Base-by-base conservation (phyloP, 2,888 invertebrate species). In the Hypomecis atomaria region DNA sequence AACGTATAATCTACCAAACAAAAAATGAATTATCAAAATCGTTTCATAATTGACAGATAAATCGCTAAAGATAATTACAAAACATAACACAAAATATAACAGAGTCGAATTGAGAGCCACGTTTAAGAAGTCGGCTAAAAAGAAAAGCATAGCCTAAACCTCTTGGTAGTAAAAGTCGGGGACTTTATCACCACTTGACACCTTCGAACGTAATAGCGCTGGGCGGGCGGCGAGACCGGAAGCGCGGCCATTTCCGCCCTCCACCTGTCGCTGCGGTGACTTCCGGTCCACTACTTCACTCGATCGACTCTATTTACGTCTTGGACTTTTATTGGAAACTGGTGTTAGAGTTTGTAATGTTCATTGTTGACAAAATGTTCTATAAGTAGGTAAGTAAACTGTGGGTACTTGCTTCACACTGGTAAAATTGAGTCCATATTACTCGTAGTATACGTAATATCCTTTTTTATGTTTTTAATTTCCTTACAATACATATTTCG, bases 251-350 rank as follows among this genome's bases (percentile, higher is more conserved):
- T 89, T 88, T 87, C 88, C 88, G 78, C 69, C 67, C 81, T 74
- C 87, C 88, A 90, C 90, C 89, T 89, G 90, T 86, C 89, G 82
- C 85, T 85, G 75, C 77, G 77, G 74, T 76, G 74, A 79, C 86
- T 85, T 89, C 90, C 89, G 88, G 85, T 74, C 66, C 70, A 70
- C 63, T 78, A 75, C 86, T 88, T 86, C 86, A 85, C 55, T 69
- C 63, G 59, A 67, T 66, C 68, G 69, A 70, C 63, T 66, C 58
- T 64, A 68, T 67, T 67, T 66, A 64, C 59, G 63, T 60, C 49
- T 52, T 50, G 5, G 33, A 55, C 42, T 34, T 54, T 61, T 54
- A 62, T 59, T 59, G 57, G 57, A 48, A 58, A 54, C 37, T 42
- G 23, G 11, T 43, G 48, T 44, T 34, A 4, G 56, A 44, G 38